Conservation (phyloP, 2,113 vertebrate species). For the Engraulis encrasicolus region DNA sequence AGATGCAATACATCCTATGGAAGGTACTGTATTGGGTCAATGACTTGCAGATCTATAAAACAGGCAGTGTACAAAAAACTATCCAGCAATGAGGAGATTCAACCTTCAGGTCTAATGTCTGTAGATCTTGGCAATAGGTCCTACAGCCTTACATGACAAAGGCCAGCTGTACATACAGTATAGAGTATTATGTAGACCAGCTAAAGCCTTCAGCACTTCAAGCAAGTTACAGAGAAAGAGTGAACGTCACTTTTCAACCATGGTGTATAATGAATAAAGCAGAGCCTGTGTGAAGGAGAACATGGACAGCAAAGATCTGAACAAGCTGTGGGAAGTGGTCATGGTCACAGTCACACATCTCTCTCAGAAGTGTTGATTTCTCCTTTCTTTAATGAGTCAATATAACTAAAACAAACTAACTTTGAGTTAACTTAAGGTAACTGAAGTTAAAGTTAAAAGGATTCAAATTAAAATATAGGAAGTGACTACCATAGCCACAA, state of each 20-base stretch:
- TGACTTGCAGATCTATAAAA: background rate
- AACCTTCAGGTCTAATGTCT: background rate
- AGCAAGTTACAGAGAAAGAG: background rate
- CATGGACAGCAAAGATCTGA: background rate
- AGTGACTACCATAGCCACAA: slow-evolving; percentile 10
- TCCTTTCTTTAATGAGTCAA: background rate
- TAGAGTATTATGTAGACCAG: background rate
- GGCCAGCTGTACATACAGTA: background rate
- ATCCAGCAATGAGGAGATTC: background rate
- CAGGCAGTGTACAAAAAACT: slow-evolving; percentile 34
- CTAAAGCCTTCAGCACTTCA: background rate
- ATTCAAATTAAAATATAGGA: background rate
- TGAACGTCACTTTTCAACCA: background rate
- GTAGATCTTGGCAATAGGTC: background rate
- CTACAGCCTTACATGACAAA: background rate
- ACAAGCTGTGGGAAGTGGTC: background rate
- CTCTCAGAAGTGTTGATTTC: slow-evolving; percentile 28
- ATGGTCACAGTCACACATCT: background rate
- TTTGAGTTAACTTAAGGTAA: too few relatives aligned
- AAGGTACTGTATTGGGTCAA: background rate
- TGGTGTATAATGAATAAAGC: background rate
- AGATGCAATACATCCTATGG: background rate
- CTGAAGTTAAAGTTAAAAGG: background rate
- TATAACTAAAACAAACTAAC: background rate
- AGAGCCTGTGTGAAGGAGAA: background rate